Evolutionary conservation across 2,797 vertebrate genomes (phyloP).

Genomic region (Micromesistius poutassou): DNA sequence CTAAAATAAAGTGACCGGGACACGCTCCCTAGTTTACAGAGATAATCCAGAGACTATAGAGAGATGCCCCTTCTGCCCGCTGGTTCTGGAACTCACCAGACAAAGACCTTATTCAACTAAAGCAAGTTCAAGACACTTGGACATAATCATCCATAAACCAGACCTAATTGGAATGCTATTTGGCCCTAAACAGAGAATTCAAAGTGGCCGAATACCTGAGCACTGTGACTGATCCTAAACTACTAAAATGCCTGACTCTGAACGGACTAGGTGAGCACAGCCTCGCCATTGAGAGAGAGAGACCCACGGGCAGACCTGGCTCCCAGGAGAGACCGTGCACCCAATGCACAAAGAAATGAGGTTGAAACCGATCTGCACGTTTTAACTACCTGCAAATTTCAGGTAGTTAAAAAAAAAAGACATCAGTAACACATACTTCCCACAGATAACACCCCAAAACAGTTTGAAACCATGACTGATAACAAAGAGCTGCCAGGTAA

Average conservation of each 20-base stretch:
- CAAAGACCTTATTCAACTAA: background rate
- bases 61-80: background rate
- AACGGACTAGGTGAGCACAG: background rate
- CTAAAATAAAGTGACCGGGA: conserved; percentile 1
- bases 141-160: background rate
- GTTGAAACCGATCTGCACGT: background rate
- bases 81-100: background rate
- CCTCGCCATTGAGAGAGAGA: background rate
- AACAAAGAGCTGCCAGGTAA: background rate
- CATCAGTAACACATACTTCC: background rate
- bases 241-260: no score
- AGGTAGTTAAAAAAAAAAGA: no score
- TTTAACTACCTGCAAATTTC: background rate
- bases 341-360: background rate
- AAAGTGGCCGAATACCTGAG: conserved; percentile 1
- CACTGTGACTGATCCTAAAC: background rate
- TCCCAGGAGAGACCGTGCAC: background rate
- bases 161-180: background rate
- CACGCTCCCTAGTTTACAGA: background rate
- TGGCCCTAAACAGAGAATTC: background rate
- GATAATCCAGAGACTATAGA: background rate
- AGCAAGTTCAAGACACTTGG: background rate
- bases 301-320: background rate
- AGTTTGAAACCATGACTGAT: background rate
- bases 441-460: background rate